These are phyloP conservation scores for Astropecten irregularis DNA, from an alignment of 53 echinoderm and acorn worm genomes.

Conservation along the genomic window DNA sequence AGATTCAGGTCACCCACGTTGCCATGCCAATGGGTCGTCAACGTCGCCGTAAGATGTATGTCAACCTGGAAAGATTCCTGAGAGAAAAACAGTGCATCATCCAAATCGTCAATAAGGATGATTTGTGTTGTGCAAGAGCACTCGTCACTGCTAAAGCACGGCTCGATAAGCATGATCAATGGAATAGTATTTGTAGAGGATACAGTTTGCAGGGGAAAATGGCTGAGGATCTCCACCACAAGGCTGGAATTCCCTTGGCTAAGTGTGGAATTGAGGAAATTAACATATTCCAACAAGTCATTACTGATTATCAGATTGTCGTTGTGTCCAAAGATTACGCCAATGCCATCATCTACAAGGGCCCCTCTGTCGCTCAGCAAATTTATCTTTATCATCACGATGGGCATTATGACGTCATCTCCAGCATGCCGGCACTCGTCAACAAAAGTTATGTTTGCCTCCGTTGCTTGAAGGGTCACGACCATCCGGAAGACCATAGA, in stretches of 20 bases:
- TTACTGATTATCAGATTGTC: constrained; percentile 42
- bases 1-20: constrained; percentile 27
- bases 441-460: constrained; percentile 50
- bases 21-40: constrained; percentile 11
- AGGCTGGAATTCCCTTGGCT: constrained; percentile 11
- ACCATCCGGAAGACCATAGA: constrained; percentile 24
- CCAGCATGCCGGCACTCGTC: constrained; percentile 48
- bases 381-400: constrained; percentile 36
- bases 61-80: constrained; percentile 10
- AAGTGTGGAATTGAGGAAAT: constrained; percentile 62
- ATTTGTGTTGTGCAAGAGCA: constrained; percentile 61
- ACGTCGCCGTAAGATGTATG: not conserved
- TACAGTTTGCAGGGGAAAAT: not conserved
- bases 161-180: constrained; percentile 41
- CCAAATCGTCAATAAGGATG: constrained; percentile 41
- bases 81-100: constrained; percentile 36
- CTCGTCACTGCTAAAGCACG: constrained; percentile 42
- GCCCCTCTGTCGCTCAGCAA: constrained; percentile 1
- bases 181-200: constrained; percentile 49
- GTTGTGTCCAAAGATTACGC: constrained; percentile 27
- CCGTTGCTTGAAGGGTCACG: constrained; percentile 49
- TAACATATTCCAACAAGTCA: constrained; percentile 20
- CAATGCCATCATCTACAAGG: constrained; percentile 27
- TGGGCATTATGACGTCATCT: constrained; percentile 53
- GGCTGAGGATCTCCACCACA: constrained; percentile 37